These are phyloP conservation scores for Ostrea denselamellosa DNA, from an alignment of 1,140 invertebrate species.

Conservation along the genomic window DNA sequence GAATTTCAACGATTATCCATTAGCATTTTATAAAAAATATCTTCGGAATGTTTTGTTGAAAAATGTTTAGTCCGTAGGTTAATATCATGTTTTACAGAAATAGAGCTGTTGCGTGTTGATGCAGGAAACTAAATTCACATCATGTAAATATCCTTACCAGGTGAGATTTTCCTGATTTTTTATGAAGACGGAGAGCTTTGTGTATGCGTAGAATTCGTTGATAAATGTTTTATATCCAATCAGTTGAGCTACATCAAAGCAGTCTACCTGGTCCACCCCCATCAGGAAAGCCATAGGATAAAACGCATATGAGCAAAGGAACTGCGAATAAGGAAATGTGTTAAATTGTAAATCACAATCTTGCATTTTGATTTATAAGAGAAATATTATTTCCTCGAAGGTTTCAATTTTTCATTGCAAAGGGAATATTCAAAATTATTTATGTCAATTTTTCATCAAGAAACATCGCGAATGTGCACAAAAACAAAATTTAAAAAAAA, in stretches of 20 bases:
- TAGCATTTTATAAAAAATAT: too few species aligned
- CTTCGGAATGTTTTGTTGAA: too few species aligned
- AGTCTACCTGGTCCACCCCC: constrained; percentile 65
- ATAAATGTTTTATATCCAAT: constrained; percentile 77
- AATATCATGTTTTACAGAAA: too few species aligned
- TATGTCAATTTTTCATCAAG: too few species aligned
- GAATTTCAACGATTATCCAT: too few species aligned
- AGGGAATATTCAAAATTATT: too few species aligned
- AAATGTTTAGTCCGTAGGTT: too few species aligned
- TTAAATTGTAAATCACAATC: too few species aligned
- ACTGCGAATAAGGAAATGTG: constrained; percentile 55
- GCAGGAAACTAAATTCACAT: not conserved
- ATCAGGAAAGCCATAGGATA: constrained; percentile 74
- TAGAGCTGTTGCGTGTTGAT: too few species aligned
- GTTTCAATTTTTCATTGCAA: too few species aligned
- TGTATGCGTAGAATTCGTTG: constrained; percentile 78
- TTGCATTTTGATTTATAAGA: too few species aligned
- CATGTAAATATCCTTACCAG: constrained; percentile 63
- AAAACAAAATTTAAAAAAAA: not conserved
- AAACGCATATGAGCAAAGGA: constrained; percentile 74
- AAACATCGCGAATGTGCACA: not conserved
- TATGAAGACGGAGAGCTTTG: constrained; percentile 43
- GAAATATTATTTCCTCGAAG: too few species aligned
- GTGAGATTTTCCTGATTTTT: constrained; percentile 50
- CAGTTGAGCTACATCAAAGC: constrained; percentile 71